Base-by-base conservation (phyloP, 1,140 invertebrate species). In the Hycleus cichorii region DNA sequence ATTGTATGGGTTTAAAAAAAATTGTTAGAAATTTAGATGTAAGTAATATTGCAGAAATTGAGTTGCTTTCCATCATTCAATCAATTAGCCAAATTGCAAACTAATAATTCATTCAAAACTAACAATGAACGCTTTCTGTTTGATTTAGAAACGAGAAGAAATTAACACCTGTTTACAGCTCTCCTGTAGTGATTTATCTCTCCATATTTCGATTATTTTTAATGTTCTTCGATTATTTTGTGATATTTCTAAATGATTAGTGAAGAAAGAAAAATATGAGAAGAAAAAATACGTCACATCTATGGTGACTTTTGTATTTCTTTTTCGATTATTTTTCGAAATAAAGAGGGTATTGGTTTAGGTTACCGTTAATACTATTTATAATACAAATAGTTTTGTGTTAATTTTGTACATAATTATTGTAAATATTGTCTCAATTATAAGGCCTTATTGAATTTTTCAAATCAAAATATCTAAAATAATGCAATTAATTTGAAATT, bases 181-280 rank as follows among this genome's bases (percentile, higher is more conserved):
- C 51, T 53, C 51, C 51, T 26, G 32, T 32, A 32, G 32, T 32
- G 32, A 32, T 32, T 18, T 18, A 18, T 18, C 18, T 32, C 24
- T 24, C 25, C 39, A 52, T 44, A 52, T 42, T 53, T 38, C 40
- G 45, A 45, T 44, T 53, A 46, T 46, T 25, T 45, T 53, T 53
- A 53, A 53, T 53, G 44, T 53, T 26, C 45, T 42, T 53, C 24
- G 32, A 25, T 27, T 49, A 27, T 42, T 52, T 46, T 53, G 51
- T 53, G 51, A 53, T 53, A 53, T 53, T 53, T 53, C 46, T 46
- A 52, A 44, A 52, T 53, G 44, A 45, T 53, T 46, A 53, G 45
- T 53, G 45, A 52, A 52, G 25, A 40, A 18, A 18, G 18, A 32
- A 32, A 32, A 3, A 32, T 32, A 32, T 32, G 1, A 7, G 32